Conservation (phyloP, 2,888 invertebrate species). For the Caenorhabditis japonica region DNA sequence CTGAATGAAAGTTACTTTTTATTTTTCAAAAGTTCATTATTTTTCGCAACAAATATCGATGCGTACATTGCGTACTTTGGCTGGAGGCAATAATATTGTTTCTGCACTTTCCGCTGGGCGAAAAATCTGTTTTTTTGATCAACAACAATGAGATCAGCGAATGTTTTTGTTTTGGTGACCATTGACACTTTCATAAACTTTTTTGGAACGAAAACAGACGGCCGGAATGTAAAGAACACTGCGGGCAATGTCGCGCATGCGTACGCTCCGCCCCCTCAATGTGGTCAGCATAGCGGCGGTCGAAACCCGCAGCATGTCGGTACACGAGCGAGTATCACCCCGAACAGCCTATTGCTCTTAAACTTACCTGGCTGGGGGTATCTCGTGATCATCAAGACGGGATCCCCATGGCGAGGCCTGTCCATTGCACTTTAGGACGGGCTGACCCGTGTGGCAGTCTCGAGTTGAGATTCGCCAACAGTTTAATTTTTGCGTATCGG, state of each 20-base stretch:
- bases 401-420: conserved; percentile 84
- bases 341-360: conserved; percentile 79
- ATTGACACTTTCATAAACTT: too few species aligned
- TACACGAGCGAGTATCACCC: neutral
- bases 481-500: conserved; percentile 70
- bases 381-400: conserved; percentile 84
- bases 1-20: conserved; percentile 2
- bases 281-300: conserved; percentile 2
- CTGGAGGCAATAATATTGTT: too few species aligned
- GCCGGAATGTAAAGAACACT: too few species aligned
- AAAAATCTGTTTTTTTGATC: too few species aligned
- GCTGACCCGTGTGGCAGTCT: conserved; percentile 86
- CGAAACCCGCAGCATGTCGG: too few species aligned
- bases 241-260: too few species aligned
- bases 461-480: conserved; percentile 81
- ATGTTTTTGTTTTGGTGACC: too few species aligned
- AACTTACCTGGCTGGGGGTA: conserved; percentile 85
- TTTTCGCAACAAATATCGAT: neutral
- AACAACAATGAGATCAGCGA: too few species aligned
- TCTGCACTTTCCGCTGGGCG: too few species aligned
- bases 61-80: too few species aligned
- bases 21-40: neutral
- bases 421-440: conserved; percentile 84
- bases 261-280: conserved; percentile 20
- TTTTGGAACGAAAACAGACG: too few species aligned